These are phyloP conservation scores for Corythucha ciliata DNA, from an alignment of 2,888 invertebrate species.

Conservation along the genomic window DNA sequence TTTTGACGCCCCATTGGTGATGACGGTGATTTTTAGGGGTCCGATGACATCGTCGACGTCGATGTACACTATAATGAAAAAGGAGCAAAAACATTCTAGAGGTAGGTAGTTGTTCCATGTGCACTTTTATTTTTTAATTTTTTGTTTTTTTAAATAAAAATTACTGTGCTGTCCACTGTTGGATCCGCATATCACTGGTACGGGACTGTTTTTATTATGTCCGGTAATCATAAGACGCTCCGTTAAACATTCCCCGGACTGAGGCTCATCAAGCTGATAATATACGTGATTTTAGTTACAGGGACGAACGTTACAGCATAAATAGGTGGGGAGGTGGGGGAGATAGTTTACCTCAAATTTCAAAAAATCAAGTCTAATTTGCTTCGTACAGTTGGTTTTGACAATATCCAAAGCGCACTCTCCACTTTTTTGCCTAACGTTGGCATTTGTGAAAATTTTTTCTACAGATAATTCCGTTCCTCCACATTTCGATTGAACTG, in stretches of 20 bases:
- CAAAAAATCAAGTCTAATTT: slow-evolving; percentile 59
- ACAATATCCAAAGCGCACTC: slow-evolving; percentile 55
- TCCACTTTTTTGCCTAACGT: slow-evolving; percentile 55
- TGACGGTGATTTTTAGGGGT: slow-evolving; percentile 55
- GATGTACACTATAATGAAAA: slow-evolving; percentile 61
- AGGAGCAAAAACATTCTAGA: neutral
- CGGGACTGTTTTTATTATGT: slow-evolving; percentile 56
- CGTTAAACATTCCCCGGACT: slow-evolving; percentile 58
- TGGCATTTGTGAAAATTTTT: slow-evolving; percentile 69
- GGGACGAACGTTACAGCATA: no score
- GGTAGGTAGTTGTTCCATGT: neutral
- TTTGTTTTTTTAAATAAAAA: no score
- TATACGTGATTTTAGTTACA: no score
- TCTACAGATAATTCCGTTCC: slow-evolving; percentile 49
- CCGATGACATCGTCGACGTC: slow-evolving; percentile 56
- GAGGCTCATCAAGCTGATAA: no score
- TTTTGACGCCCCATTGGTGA: slow-evolving; percentile 41
- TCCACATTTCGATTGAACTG: slow-evolving; percentile 62
- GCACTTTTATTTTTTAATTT: no score
- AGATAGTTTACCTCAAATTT: slow-evolving; percentile 53
- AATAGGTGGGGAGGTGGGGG: slow-evolving; percentile 1
- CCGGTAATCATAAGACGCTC: slow-evolving; percentile 64
- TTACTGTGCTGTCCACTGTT: slow-evolving; percentile 68
- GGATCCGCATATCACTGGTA: slow-evolving; percentile 64
- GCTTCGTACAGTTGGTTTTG: slow-evolving; percentile 52